These are phyloP conservation scores for Antheraea mylitta DNA, from an alignment of 1,140 invertebrate genomes.

Conservation along the genomic window DNA sequence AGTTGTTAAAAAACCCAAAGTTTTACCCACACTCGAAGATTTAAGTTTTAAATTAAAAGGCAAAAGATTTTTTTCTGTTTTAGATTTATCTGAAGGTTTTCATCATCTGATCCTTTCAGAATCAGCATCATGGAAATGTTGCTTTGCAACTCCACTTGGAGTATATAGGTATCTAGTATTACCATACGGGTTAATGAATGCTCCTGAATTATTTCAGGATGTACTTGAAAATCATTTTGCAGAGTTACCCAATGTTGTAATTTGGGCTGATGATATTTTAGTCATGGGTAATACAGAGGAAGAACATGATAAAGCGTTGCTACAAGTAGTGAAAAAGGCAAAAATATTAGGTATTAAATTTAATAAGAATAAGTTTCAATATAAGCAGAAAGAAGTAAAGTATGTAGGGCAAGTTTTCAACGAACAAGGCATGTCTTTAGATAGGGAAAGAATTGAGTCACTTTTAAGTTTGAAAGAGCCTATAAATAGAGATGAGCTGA, in stretches of 20 bases:
- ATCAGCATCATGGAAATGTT: conserved; percentile 21
- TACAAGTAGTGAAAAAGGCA: conserved; percentile 16
- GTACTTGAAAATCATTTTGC: conserved; percentile 23
- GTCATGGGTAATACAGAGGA: conserved; percentile 23
- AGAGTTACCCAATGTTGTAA: conserved; percentile 29
- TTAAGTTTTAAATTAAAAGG: conserved; percentile 14
- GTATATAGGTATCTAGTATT: conserved; percentile 18
- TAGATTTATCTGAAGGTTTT: conserved; percentile 33
- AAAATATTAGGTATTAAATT: conserved; percentile 44
- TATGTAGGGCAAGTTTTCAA: conserved; percentile 47
- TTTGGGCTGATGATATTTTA: conserved; percentile 44
- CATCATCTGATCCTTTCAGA: conserved; percentile 22
- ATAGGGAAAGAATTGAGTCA: too few species aligned
- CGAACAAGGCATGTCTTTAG: too few species aligned
- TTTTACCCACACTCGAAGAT: conserved; percentile 23
- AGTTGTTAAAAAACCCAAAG: conserved; percentile 14
- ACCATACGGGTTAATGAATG: conserved; percentile 34
- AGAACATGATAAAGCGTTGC: conserved; percentile 27
- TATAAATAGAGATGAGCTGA: too few species aligned
- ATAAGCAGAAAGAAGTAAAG: conserved; percentile 34
- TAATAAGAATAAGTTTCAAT: conserved; percentile 56
- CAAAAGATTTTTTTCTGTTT: conserved; percentile 22
- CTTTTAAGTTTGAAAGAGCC: too few species aligned
- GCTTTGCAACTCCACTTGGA: conserved; percentile 20
- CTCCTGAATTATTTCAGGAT: conserved; percentile 42